Percentiles rank a stretch among this genome's conserved stretches.
phyloP scores from a whole-genome alignment of 2,888 invertebrate genomes.

The Marasmarcha lunaedactyla region DNA sequence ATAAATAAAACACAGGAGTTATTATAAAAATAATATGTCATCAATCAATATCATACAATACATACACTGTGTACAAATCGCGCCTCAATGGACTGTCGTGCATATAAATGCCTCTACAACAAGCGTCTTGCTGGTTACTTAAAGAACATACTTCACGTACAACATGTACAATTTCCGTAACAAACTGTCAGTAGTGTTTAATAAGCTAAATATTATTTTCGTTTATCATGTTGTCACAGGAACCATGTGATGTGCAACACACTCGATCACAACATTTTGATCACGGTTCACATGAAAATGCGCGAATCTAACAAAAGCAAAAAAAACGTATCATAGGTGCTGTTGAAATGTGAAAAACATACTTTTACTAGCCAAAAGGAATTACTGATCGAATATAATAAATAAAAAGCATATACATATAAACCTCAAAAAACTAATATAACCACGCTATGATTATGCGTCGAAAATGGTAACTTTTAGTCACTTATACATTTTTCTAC shows the following conservation, averaged over 20 bases:
- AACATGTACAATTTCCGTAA: conserved; percentile 19
- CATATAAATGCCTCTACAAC: conserved; percentile 38
- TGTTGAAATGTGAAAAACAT: too few species aligned
- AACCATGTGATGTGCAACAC: not conserved
- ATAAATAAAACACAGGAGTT: conserved; percentile 13
- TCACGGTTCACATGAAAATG: too few species aligned
- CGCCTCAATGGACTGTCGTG: conserved; percentile 34
- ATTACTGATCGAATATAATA: too few species aligned
- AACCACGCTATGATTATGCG: too few species aligned
- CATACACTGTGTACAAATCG: conserved; percentile 47
- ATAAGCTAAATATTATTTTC: not conserved
- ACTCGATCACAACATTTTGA: too few species aligned
- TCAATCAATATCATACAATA: conserved; percentile 41
- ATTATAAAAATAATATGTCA: conserved; percentile 55
- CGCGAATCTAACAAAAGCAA: too few species aligned
- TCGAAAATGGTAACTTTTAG: too few species aligned
- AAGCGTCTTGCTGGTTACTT: conserved; percentile 38
- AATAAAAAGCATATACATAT: too few species aligned
- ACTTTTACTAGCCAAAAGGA: too few species aligned
- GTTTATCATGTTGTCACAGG: not conserved
- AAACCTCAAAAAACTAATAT: too few species aligned
- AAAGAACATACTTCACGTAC: conserved; percentile 20
- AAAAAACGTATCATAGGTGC: too few species aligned
- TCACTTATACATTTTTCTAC: too few species aligned
- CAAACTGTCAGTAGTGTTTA: conserved; percentile 1